Evolutionary conservation across 2,888 invertebrate species (phyloP), one percentile per base, ranked within the genome.

Genomic region (Drosophila mettleri): DNA sequence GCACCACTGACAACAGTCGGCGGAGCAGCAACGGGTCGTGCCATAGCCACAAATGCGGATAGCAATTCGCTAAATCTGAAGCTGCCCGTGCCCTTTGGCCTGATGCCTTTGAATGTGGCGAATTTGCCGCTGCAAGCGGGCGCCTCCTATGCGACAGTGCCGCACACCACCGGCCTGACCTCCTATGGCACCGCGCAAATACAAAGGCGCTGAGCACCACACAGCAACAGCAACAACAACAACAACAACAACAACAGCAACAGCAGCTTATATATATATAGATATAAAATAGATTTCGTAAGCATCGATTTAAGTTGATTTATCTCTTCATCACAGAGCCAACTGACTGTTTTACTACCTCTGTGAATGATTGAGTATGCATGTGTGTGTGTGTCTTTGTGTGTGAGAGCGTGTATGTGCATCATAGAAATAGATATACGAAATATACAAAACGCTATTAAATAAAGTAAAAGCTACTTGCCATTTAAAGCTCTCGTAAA

Each of bases 101-200:
- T 82, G 29, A 86, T 84, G 46, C 90, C 90, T 3, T 58, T 90
- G 34, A 90, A 90, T 55, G 76, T 86, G 33, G 87, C 85, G 2
- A 84, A 91, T 27, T 49, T 90, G 69, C 90, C 90, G 1, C 62
- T 90, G 48, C 90, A 90, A 52, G 80, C 85, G 1, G 90, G 91
- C n/a, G 80, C 91, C 0, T 81, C 91, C 7, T 91, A 89, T 39
- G 76, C 81, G 27, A 69, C 86, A n/a, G 67, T 90, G 66, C 88
- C 83, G 3, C 78, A 68, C 24, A 88, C 89, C 45, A 84, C 83
- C 10, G 81, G 76, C 1, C 78, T 91, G 18, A 90, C 89, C 18
- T 91, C 91, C 3, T 90, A 90, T 8, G 90, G 91, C 7, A 91
- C 90, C 6, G 64, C 74, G 24, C 82, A 90, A 69, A 76, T 90